phyloP scores from a whole-genome alignment of 2,888 invertebrate genomes.

The Cheilosia vernalis region DNA sequence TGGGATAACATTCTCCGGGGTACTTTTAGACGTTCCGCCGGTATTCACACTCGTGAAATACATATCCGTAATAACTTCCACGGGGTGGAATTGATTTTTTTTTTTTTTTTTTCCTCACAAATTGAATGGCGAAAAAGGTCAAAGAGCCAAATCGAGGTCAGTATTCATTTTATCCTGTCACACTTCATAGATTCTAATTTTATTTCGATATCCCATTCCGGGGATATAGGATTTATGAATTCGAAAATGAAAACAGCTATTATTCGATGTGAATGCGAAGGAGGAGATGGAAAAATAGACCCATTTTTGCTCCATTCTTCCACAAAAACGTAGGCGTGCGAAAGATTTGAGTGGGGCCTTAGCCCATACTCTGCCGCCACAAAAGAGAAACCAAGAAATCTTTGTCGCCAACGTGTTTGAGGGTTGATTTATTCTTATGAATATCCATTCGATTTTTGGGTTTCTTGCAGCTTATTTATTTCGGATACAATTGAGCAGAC shows the following conservation, averaged over 20 bases:
- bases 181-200: conserved; percentile 41
- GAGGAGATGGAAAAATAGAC: too few species aligned
- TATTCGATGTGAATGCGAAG: too few species aligned
- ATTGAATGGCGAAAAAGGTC: conserved; percentile 50
- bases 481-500: conserved; percentile 14
- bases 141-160: conserved; percentile 46
- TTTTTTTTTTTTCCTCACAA: conserved; percentile 19
- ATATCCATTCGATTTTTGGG: conserved; percentile 39
- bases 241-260: conserved; percentile 4
- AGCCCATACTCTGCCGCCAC: background rate
- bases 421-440: conserved; percentile 70
- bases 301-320: too few species aligned
- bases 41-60: background rate
- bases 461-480: conserved; percentile 10
- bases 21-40: background rate
- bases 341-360: conserved; percentile 16
- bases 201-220: conserved; percentile 19
- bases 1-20: conserved; percentile 27
- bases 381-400: conserved; percentile 15
- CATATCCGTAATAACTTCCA: background rate
- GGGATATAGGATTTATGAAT: conserved; percentile 16
- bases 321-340: conserved; percentile 7
- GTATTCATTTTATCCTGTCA: conserved; percentile 34
- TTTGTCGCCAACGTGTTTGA: conserved; percentile 37
- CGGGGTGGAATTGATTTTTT: background rate